Conservation (phyloP, 2,888 invertebrate genomes). For the Cheilosia vulpina region DNA sequence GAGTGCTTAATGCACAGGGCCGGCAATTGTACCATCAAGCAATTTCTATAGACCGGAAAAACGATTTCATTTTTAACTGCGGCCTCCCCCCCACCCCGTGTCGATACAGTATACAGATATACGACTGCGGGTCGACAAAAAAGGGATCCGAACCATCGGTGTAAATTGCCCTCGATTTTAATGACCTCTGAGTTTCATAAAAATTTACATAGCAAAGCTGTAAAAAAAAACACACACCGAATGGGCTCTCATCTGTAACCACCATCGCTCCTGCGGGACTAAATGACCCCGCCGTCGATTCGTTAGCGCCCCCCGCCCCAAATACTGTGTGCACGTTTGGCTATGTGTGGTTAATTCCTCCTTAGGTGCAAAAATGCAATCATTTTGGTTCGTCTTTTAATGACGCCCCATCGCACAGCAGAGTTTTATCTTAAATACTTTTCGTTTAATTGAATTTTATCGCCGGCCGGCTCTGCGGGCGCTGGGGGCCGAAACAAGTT, state of each 20-base stretch:
- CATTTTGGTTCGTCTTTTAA: slow-evolving; percentile 37
- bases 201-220: slow-evolving; percentile 63
- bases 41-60: slow-evolving; percentile 58
- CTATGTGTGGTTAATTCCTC: slow-evolving; percentile 44
- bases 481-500: slow-evolving; percentile 25
- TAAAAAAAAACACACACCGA: slow-evolving; percentile 34
- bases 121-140: neutral
- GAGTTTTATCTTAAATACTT: slow-evolving; percentile 56
- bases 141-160: slow-evolving; percentile 34
- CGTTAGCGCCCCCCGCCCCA: neutral
- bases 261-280: slow-evolving; percentile 5
- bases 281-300: neutral
- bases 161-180: slow-evolving; percentile 59
- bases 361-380: slow-evolving; percentile 63
- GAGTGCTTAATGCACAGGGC: slow-evolving; percentile 43
- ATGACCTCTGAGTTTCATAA: slow-evolving; percentile 62
- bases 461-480: neutral
- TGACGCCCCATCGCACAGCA: slow-evolving; percentile 11
- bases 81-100: slow-evolving; percentile 11
- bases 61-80: slow-evolving; percentile 63
- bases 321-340: neutral
- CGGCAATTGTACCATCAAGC: slow-evolving; percentile 42
- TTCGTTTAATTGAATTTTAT: slow-evolving; percentile 68
- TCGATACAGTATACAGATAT: slow-evolving; percentile 11
- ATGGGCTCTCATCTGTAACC: slow-evolving; percentile 43